Evolutionary conservation across 2,888 invertebrate species (phyloP).

Genomic region (Epinotia ramella): DNA sequence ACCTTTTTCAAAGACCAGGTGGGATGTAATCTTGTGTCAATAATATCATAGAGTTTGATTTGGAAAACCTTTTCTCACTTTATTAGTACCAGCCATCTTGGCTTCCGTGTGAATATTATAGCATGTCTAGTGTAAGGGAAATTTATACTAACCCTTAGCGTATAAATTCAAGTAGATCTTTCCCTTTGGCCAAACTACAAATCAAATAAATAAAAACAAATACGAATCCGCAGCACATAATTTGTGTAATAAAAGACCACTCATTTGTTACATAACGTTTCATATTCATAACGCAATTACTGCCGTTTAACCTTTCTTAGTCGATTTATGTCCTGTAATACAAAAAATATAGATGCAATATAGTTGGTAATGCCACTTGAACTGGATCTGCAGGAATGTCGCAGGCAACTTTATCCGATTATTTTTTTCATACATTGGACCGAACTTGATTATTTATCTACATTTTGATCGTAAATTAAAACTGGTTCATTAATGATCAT

Average conservation of each 20-base stretch:
- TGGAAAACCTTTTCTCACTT: too few relatives aligned
- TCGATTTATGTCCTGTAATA: slow-evolving; percentile 48
- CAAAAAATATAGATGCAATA: slow-evolving; percentile 55
- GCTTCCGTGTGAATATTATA: not conserved
- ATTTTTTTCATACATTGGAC: slow-evolving; percentile 65
- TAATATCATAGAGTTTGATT: too few relatives aligned
- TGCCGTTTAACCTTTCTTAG: slow-evolving; percentile 42
- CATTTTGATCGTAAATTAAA: slow-evolving; percentile 74
- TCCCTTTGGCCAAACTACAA: not conserved
- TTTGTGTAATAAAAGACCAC: slow-evolving; percentile 39
- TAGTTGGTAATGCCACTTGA: slow-evolving; percentile 52
- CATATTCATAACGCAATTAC: slow-evolving; percentile 40
- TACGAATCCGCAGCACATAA: not conserved
- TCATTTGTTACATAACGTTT: slow-evolving; percentile 45
- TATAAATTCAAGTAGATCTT: not conserved
- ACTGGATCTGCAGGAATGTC: slow-evolving; percentile 60
- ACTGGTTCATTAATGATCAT: slow-evolving; percentile 79
- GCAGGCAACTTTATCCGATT: slow-evolving; percentile 61
- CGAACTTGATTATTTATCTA: slow-evolving; percentile 70
- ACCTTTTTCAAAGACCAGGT: too few relatives aligned
- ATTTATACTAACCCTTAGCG: not conserved
- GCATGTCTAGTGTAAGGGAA: not conserved
- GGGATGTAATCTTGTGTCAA: too few relatives aligned
- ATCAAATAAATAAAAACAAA: not conserved
- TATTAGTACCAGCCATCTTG: not conserved